phyloP scores from a whole-genome alignment of 2,113 vertebrate genomes.

The Symphodus melops region DNA sequence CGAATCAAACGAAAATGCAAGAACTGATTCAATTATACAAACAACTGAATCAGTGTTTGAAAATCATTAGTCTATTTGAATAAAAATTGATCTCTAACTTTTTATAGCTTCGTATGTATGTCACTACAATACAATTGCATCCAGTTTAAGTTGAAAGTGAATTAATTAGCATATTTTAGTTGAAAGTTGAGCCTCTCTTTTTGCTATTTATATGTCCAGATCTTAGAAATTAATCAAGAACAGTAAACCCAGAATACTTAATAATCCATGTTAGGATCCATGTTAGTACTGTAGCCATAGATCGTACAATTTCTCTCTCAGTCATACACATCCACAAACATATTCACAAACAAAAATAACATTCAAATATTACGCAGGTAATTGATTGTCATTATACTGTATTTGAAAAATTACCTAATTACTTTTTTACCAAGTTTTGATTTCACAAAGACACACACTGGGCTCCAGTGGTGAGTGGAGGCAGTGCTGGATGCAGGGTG shows the following conservation, averaged over 20 bases:
- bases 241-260: not conserved
- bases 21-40: too few relatives aligned
- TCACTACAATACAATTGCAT: too few relatives aligned
- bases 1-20: too few relatives aligned
- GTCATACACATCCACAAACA: not conserved
- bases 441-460: conserved; percentile 72
- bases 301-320: not conserved
- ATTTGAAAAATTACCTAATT: conserved; percentile 67
- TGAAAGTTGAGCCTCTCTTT: too few relatives aligned
- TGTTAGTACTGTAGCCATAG: not conserved
- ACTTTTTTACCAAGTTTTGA: conserved; percentile 78
- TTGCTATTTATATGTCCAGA: too few relatives aligned
- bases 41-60: too few relatives aligned
- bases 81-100: too few relatives aligned
- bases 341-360: conserved; percentile 1
- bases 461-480: conserved; percentile 58
- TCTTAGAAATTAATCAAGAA: too few relatives aligned
- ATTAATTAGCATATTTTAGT: too few relatives aligned
- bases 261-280: not conserved
- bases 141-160: too few relatives aligned
- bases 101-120: too few relatives aligned
- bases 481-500: conserved; percentile 70
- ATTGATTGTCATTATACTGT: conserved; percentile 48
- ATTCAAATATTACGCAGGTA: conserved; percentile 37
- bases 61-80: too few relatives aligned